Conservation (phyloP, 2,888 invertebrate genomes). For the Mamestra brassicae region DNA sequence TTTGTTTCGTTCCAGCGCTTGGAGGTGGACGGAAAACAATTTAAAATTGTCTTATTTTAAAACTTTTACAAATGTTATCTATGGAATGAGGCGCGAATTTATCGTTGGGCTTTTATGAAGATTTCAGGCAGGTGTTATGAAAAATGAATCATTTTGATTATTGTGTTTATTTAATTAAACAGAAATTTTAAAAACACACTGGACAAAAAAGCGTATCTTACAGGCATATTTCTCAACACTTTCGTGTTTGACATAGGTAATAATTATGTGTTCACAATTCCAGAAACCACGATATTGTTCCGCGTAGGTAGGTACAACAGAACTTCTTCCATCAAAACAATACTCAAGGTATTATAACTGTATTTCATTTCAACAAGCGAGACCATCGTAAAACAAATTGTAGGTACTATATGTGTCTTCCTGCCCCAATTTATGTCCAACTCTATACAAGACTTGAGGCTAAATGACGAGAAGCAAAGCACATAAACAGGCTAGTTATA, state of each 20-base stretch:
- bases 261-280: too few relatives aligned
- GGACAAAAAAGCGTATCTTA: too few relatives aligned
- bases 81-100: constrained; percentile 45
- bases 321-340: background rate
- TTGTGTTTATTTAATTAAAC: too few relatives aligned
- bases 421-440: background rate
- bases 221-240: too few relatives aligned
- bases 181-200: too few relatives aligned
- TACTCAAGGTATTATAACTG: too few relatives aligned
- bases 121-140: constrained; percentile 8
- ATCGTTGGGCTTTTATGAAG: constrained; percentile 8
- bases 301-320: too few relatives aligned
- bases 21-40: constrained; percentile 51
- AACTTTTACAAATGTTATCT: constrained; percentile 47
- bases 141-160: background rate
- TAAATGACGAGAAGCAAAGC: background rate
- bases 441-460: background rate
- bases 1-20: constrained; percentile 56
- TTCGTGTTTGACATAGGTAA: too few relatives aligned
- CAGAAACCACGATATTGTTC: too few relatives aligned
- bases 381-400: background rate
- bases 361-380: background rate
- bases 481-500: background rate
- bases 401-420: background rate
- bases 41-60: constrained; percentile 64